These are phyloP conservation scores for Platysternon megacephalum DNA, from an alignment of 2,113 vertebrate species.

Conservation along the genomic window DNA sequence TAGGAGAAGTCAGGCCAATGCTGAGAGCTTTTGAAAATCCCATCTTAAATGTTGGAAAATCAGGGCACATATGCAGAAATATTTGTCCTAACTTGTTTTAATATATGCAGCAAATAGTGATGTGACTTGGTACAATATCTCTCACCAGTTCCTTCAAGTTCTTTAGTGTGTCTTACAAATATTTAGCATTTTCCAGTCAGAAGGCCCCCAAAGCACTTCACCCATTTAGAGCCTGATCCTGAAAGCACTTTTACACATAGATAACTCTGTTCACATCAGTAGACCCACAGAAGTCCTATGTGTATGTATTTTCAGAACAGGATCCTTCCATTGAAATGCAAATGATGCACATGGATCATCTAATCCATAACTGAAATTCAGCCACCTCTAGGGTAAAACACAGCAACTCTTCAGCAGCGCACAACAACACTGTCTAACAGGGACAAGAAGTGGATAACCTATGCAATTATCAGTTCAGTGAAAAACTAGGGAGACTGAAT, in stretches of 20 bases:
- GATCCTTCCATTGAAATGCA: background rate
- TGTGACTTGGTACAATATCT: background rate
- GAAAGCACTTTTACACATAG: background rate
- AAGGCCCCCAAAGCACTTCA: background rate
- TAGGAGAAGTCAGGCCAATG: background rate
- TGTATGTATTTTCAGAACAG: background rate
- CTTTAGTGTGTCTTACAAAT: background rate
- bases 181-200: background rate
- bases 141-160: background rate
- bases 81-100: conserved; percentile 12
- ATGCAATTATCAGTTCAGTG: conserved; percentile 37
- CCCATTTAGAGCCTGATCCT: background rate
- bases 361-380: background rate
- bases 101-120: conserved; percentile 37
- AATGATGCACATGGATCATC: background rate
- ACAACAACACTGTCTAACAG: background rate
- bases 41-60: conserved; percentile 21
- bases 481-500: background rate
- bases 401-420: background rate
- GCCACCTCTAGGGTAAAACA: background rate
- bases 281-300: rapidly evolving
- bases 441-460: background rate
- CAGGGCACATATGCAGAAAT: background rate
- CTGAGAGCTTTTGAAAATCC: background rate
- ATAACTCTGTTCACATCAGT: background rate